Base-by-base conservation (phyloP, 2,113 vertebrate genomes). In the Syngnathoides biaculeatus region DNA sequence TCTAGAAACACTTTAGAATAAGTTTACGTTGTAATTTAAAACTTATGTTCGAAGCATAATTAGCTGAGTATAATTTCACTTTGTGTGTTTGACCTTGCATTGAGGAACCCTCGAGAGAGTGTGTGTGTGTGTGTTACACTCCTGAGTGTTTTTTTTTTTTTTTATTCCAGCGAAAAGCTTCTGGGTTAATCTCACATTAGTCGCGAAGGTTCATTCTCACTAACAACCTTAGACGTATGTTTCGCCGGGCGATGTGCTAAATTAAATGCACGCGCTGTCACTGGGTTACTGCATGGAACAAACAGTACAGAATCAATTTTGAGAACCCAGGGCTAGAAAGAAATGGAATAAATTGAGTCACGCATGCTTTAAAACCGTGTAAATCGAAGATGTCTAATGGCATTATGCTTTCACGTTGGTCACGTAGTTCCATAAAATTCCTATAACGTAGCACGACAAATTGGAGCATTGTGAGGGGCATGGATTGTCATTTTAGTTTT, bases 101-200 rank as follows among this genome's bases (percentile, higher is more conserved):
- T 2, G 12, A 26, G 60, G n/a, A 43, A 62, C n/a, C 8, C 48
- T 52, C 2, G 20, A 22, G 26, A 35, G 30, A 35, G 30, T 11
- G 61, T 17, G 59, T 40, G 59, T 22, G 17, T 15, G 24, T 47
- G 20, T 10, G 4, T n/a, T n/a, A n/a, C n/a, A n/a, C n/a, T n/a
- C n/a, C n/a, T 15, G 27, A 9, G 35, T 5, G 58, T n/a, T 30
- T 78, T 81, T 84, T 79, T 84, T 79, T 57, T 85, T 83, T 86
- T 77, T 70, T 62, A 62, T 62, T 62, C 39, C 22, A n/a, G 71
- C 55, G 11, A 65, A 83, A 73, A 86, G 84, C 80, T 86, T 92
- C 80, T 88, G 73, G 88, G 86, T 88, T 90, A 89, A 91, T 91
- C 86, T 89, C 78, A 89, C 89, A 90, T 91, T 92, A 91, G 84